Conservation (phyloP, 2,797 vertebrate genomes). For the Sitta carolinensis region DNA sequence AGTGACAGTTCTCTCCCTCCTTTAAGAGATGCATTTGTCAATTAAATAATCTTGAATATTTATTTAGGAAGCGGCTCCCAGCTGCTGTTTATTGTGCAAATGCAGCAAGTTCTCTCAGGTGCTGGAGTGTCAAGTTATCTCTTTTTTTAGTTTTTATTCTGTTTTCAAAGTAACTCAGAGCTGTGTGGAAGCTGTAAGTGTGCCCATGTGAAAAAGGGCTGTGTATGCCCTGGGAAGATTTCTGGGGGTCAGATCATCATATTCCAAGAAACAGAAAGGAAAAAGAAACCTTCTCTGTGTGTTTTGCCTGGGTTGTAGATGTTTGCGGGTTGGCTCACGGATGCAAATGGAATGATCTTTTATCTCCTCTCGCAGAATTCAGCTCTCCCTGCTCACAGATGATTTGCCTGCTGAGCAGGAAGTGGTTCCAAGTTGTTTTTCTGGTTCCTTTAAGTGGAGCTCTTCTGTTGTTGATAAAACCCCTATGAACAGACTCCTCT, state of each 20-base stretch:
- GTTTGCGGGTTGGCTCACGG: neutral
- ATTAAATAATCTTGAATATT: constrained; percentile 50
- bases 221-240: neutral
- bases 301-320: neutral
- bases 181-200: neutral
- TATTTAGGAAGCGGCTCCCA: constrained; percentile 8
- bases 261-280: neutral
- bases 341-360: neutral
- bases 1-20: constrained; percentile 17
- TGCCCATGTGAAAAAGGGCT: neutral
- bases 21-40: constrained; percentile 42
- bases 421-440: neutral
- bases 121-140: neutral
- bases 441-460: neutral
- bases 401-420: neutral
- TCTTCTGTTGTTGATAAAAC: neutral
- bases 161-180: neutral
- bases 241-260: neutral
- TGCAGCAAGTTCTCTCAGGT: neutral
- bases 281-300: neutral
- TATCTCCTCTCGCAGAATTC: neutral
- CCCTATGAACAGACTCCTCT: neutral
- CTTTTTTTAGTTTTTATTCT: neutral
- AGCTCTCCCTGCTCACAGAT: neutral
- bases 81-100: constrained; percentile 57